Evolutionary conservation across 2,888 invertebrate genomes (phyloP), one percentile per base, ranked within the genome.

Genomic region (Synergus laeviventris): DNA sequence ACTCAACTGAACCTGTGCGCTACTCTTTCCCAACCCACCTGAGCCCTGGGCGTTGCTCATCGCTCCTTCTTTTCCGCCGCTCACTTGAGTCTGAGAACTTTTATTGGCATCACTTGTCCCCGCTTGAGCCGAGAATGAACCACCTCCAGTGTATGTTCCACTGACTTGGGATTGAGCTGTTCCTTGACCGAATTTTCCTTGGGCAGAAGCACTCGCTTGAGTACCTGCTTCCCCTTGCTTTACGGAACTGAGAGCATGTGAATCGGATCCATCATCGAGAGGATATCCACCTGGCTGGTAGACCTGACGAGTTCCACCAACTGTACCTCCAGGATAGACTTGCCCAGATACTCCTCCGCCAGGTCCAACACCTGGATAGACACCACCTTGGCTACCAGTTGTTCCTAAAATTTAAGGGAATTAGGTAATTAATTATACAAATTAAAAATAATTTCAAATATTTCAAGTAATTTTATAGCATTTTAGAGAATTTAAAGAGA

Each of bases 141-240:
- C 96, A 31, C 94, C 92, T 1, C 95, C 95, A 0, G 94, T 93
- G 86, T 97, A 96, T 0, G 94, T 94, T 38, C 97, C 97, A 74
- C 95, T 95, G 0, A 97, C 96, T 91, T 96, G 95, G 0, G 97
- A 95, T 90, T 96, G 96, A 0, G 97, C 95, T 2, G 94, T 94
- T 12, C 95, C 96, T 79, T 94, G 94, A 39, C 94, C 94, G 85
- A 94, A 95, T 82, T 93, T 94, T 16, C 97, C 97, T 91, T 95
- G 95, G 16, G 97, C 95, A 75, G 94, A 93, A 2, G 96, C 96
- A 80, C 93, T 93, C 1, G 96, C 96, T 83, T 94, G 93, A 0
- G 96, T 96, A 78, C 95, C 95, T 81, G 93, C 93, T 12, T 90
- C 87, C 76, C 91, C 91, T 84, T 92, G 92, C 39, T 89, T 88